Evolutionary conservation across 2,888 invertebrate genomes (phyloP), one percentile per base, ranked within the genome.

Genomic region (Salticus scenicus): DNA sequence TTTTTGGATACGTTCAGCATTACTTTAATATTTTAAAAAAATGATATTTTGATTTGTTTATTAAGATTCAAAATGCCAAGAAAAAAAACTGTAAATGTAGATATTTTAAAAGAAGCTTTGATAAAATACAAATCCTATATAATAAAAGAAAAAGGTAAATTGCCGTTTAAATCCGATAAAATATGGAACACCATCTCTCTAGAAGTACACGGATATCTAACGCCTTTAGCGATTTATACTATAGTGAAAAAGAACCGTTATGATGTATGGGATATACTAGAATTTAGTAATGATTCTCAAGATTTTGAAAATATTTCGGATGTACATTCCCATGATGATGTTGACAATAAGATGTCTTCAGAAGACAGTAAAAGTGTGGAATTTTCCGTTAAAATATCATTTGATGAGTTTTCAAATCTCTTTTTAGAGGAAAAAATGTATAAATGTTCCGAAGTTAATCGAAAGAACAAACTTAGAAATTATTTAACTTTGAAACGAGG

Each of bases 51-150:
- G n/a, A n/a, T n/a, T n/a, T n/a, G n/a, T n/a, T n/a, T n/a, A n/a
- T n/a, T n/a, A n/a, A n/a, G n/a, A 47, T 7, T 57, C 27, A 57
- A n/a, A 57, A 57, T 57, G 57, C 57, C 57, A n/a, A 57, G 57
- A 57, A 57, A 57, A 57, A 12, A 0, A 57, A 1, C 57, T 8
- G n/a, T 24, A 12, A 24, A 57, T n/a, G 57, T 51, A 17, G 17
- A 24, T n/a, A 20, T 10, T 57, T 57, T n/a, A 1, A 24, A 24
- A 57, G 27, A 57, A n/a, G 20, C 1, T n/a, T 57, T n/a, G 10
- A n/a, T 57, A 57, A n/a, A 0, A n/a, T 8, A 57, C 10, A n/a
- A 7, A n/a, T 24, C 1, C n/a, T 8, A n/a, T 24, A 57, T n/a
- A 10, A 20, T 57, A 0, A 57, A 57, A 24, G 57, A 24, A n/a